Percentiles rank a stretch among this genome's conserved stretches.
These are phyloP conservation scores for Stenodema calcarata DNA, from an alignment of 2,888 invertebrate genomes.

Conservation along the genomic window DNA sequence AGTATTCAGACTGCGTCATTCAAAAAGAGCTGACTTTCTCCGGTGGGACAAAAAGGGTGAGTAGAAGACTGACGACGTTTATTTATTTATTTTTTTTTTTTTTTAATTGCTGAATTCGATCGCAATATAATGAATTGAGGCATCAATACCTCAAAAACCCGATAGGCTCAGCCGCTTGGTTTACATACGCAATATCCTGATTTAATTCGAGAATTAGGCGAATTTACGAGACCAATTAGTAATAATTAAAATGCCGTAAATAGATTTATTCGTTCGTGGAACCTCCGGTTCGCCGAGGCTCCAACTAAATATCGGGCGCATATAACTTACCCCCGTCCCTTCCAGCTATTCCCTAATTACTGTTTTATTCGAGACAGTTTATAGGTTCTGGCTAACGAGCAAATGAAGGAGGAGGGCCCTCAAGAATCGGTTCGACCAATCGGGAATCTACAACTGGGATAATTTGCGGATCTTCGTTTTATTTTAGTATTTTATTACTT, in stretches of 20 bases:
- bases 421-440: conserved; percentile 27
- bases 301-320: conserved; percentile 35
- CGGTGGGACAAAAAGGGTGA: no score
- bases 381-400: conserved; percentile 45
- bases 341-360: conserved; percentile 1
- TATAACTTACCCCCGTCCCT: conserved; percentile 30
- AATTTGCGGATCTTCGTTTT: conserved; percentile 17
- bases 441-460: conserved; percentile 1
- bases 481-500: not conserved
- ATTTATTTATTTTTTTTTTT: no score
- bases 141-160: no score
- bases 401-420: conserved; percentile 11
- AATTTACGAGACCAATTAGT: conserved; percentile 29
- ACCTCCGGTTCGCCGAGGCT: not conserved
- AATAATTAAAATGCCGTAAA: conserved; percentile 29
- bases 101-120: no score
- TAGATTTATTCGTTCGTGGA: conserved; percentile 18
- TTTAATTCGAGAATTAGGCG: conserved; percentile 30
- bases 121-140: no score
- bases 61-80: no score
- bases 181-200: not conserved
- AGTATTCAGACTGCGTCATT: no score
- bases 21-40: no score
- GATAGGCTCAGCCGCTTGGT: not conserved
- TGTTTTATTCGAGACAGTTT: conserved; percentile 46